phyloP scores from a whole-genome alignment of 1,140 invertebrate species.

The Nasonia longicornis region DNA sequence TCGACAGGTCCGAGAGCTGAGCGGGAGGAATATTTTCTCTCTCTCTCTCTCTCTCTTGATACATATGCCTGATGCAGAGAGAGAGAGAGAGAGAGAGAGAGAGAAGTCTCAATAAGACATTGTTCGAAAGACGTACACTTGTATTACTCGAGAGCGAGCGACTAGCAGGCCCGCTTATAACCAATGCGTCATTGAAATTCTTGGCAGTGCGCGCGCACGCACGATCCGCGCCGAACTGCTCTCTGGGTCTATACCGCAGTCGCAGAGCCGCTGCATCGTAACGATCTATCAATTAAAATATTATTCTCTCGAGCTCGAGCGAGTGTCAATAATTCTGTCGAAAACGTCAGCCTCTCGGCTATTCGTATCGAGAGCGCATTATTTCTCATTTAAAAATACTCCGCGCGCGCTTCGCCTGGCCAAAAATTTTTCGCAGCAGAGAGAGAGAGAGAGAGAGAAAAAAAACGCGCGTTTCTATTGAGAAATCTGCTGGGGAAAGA shows the following conservation, averaged over 20 bases:
- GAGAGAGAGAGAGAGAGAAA: background rate
- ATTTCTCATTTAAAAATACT: slow-evolving; percentile 2
- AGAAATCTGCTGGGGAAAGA: slow-evolving; percentile 7
- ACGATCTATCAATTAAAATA: slow-evolving; percentile 18
- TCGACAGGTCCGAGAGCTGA: too few relatives aligned
- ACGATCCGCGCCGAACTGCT: too few relatives aligned
- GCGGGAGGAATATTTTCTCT: too few relatives aligned
- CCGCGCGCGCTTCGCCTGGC: background rate
- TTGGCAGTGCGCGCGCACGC: slow-evolving; percentile 26
- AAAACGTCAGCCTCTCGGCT: background rate
- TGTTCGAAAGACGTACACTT: slow-evolving; percentile 27
- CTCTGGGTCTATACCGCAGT: too few relatives aligned
- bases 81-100: too few relatives aligned
- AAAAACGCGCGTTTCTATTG: background rate
- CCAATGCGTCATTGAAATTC: slow-evolving; percentile 44
- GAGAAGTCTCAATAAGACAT: background rate
- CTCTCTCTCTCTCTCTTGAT: too few relatives aligned
- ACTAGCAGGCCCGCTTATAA: slow-evolving; percentile 4
- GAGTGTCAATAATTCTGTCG: background rate
- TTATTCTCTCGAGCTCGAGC: background rate
- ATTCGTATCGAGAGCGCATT: background rate
- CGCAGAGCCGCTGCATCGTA: slow-evolving; percentile 13
- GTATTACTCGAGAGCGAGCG: slow-evolving; percentile 5
- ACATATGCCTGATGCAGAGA: too few relatives aligned
- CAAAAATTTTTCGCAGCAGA: background rate